phyloP scores from a whole-genome alignment of 2,113 vertebrate genomes.

The Tetrax tetrax region DNA sequence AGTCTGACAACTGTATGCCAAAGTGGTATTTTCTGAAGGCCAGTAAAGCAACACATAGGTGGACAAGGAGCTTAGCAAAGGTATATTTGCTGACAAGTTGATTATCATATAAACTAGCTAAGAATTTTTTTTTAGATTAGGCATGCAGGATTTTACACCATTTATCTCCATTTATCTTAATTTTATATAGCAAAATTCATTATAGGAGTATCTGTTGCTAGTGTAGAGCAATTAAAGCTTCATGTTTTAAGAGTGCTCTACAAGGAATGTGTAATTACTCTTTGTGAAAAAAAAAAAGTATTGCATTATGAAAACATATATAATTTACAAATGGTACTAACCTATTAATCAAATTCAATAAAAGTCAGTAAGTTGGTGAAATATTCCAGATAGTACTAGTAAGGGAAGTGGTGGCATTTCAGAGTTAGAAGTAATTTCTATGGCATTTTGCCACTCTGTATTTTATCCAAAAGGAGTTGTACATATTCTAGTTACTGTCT shows the following conservation, averaged over 20 bases:
- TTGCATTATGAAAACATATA: neutral
- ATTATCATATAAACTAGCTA: neutral
- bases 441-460: neutral
- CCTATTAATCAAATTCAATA: neutral
- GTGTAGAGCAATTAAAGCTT: neutral
- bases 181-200: neutral
- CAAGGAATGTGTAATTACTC: neutral
- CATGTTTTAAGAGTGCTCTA: neutral
- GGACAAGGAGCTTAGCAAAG: neutral
- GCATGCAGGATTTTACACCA: neutral
- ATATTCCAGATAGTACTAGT: neutral
- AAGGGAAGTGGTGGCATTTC: neutral
- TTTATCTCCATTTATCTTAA: neutral
- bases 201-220: neutral
- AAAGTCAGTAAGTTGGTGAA: neutral
- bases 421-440: neutral
- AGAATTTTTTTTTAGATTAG: neutral
- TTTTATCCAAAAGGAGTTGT: neutral
- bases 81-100: neutral
- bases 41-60: neutral
- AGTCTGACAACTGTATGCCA: neutral
- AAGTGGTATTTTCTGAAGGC: neutral
- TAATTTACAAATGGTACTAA: neutral
- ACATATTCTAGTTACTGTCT: neutral
- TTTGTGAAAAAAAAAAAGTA: neutral